Evolutionary conservation across 2,888 invertebrate species (phyloP), one percentile per base, ranked within the genome.

Genomic region (Lysandra coridon): DNA sequence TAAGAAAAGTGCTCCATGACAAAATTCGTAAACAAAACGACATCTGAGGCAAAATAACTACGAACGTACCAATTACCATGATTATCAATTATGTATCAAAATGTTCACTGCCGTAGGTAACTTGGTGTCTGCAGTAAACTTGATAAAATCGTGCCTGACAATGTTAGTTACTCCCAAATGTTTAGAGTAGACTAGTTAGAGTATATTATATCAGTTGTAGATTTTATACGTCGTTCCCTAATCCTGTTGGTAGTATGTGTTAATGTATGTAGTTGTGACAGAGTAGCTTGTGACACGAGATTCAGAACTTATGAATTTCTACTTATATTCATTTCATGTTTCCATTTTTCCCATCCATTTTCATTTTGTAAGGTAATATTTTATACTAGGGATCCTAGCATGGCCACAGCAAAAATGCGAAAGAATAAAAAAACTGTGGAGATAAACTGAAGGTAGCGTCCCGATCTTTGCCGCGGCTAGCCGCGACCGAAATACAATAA

Each of bases 221-320:
- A 91, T 92, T 93, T 93, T 92, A 92, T 92, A 92, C 87, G 89
- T 85, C 86, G 90, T 91, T 91, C 88, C 87, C 86, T 88, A 88
- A 86, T 86, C 83, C 87, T 87, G 89, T 91, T 90, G 86, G 87
- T 90, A 88, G 86, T 85, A 83, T 86, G 84, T 82, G 83, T 69
- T 37, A 69, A 10, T 69, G 83, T 88, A 80, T 37, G 74, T 75
- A 78, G 74, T 79, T 44, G 76, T 79, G 78, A 79, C 78, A 76
- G 40, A 69, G 30, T 77, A 57, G 76, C 69, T 76, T 77, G 77
- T 37, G 62, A 17, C 49, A 77, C 53, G 53, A 77, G 60, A 57
- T 60, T 74, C 37, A 37, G 5, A 30, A 12, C 10, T 64, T 69
- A 37, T 69, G 33, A 33, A 5, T 17, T 33, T 69, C 33, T 69